Evolutionary conservation across 2,797 vertebrate genomes (phyloP).

Genomic region (Salmo trutta): DNA sequence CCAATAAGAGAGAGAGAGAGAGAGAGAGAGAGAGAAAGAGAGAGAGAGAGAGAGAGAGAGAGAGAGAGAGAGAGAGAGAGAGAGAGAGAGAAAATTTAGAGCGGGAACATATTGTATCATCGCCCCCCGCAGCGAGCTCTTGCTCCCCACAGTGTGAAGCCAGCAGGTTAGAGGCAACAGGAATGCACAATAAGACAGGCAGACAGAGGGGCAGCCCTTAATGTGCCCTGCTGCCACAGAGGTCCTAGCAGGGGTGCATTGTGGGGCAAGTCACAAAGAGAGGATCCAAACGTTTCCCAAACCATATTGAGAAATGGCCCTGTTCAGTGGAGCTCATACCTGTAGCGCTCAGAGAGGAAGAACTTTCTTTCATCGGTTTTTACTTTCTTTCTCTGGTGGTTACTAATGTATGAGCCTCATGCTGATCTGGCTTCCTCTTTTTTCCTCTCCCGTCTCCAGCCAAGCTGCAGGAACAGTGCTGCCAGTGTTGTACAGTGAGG

Average conservation of each 20-base stretch:
- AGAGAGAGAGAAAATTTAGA: not conserved
- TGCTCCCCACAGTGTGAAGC: not conserved
- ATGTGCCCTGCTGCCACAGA: not conserved
- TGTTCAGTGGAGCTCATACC: not conserved
- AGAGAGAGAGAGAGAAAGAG: no score
- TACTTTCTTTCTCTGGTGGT: not conserved
- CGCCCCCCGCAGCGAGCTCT: not conserved
- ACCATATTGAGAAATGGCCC: not conserved
- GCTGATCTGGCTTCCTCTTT: no score
- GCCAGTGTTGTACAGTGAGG: no score
- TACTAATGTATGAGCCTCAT: not conserved
- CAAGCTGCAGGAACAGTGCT: no score
- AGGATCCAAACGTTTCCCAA: not conserved
- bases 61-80: not conserved
- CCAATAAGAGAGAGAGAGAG: not conserved
- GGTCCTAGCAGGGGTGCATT: not conserved
- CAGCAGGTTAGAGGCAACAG: not conserved
- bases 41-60: no score
- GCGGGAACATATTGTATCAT: not conserved
- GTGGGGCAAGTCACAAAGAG: not conserved
- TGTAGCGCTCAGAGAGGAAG: not conserved
- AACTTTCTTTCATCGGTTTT: not conserved
- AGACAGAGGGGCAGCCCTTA: not conserved
- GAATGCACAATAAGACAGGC: not conserved
- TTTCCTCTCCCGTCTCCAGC: no score